Base-by-base conservation (phyloP, 2,797 vertebrate species). In the Rhincodon typus region DNA sequence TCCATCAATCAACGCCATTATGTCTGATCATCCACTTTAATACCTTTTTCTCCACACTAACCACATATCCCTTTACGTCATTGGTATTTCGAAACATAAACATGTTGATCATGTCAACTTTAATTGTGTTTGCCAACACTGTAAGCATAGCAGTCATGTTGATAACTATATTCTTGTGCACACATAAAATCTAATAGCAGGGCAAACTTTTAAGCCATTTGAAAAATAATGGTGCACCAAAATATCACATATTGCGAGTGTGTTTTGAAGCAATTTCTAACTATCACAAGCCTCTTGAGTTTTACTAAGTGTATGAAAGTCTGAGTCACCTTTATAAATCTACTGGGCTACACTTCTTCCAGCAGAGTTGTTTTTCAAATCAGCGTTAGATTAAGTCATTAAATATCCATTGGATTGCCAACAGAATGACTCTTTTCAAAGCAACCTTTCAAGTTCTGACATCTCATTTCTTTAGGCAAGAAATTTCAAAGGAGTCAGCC, bases 401-500 rank as follows among this genome's bases (percentile, higher is more conserved):
- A 34, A 34, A 90, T 53, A 90, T 90, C 53, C 50, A 90, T 57
- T 30, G n/a, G 57, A 15, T 27, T 57, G 86, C 34, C 25, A 15
- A 10, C 30, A 46, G 86, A 69, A 38, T 42, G 3, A 38, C 25
- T 67, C n/a, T 67, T n/a, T 42, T 67, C 90, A 93, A 69, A 67
- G 62, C n/a, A 23, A 25, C 23, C 19, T 66, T 67, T 93, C 90
- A 38, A 38, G 66, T 67, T 2, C 7, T 93, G 90, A 69, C 38
- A 38, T 23, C 25, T 66, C 62, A 38, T 93, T 69, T 67, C 90
- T 69, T 38, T 8, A 38, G n/a, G 90, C 90, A 42, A 93, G n/a
- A 93, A 23, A 69, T 69, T 69, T 69, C 90, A 67, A 93, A 93
- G 90, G 90, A 42, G 82, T 57, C 87, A 34, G 88, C 57, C 88